These are phyloP conservation scores for Caenorhabditis afra DNA, from an alignment of 2,888 invertebrate genomes.

Conservation along the genomic window DNA sequence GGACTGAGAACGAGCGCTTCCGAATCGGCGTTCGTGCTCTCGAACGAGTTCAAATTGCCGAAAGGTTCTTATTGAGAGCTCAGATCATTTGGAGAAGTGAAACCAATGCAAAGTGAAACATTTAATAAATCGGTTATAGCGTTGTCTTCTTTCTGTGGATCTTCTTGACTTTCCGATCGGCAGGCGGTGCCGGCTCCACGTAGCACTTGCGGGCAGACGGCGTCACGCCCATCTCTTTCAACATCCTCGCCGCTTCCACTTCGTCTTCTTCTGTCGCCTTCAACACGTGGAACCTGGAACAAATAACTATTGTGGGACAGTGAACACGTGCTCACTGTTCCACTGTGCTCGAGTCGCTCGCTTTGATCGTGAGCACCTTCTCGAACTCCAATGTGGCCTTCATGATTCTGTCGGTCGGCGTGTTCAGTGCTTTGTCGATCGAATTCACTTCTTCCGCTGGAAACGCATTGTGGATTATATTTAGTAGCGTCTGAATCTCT, in stretches of 20 bases:
- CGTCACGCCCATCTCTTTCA: slow-evolving; percentile 36
- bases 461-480: background rate
- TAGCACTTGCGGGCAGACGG: slow-evolving; percentile 16
- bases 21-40: background rate
- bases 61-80: too few relatives aligned
- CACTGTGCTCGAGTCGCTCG: slow-evolving; percentile 14
- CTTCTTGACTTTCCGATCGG: slow-evolving; percentile 43
- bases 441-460: slow-evolving; percentile 29
- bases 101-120: background rate
- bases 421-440: slow-evolving; percentile 53
- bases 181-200: slow-evolving; percentile 54
- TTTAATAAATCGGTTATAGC: too few relatives aligned
- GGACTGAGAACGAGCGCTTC: background rate
- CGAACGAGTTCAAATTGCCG: too few relatives aligned
- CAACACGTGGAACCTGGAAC: slow-evolving; percentile 31
- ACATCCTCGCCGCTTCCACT: slow-evolving; percentile 34
- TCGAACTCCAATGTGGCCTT: slow-evolving; percentile 37
- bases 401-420: slow-evolving; percentile 43
- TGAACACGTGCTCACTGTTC: slow-evolving; percentile 9
- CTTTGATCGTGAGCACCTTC: slow-evolving; percentile 32
- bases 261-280: slow-evolving; percentile 38
- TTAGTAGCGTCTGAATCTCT: background rate
- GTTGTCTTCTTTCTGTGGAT: slow-evolving; percentile 2
- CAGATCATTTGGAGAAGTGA: too few relatives aligned
- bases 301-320: background rate